phyloP scores from a whole-genome alignment of 2,797 vertebrate genomes.

The Pangasius mekongensis region DNA sequence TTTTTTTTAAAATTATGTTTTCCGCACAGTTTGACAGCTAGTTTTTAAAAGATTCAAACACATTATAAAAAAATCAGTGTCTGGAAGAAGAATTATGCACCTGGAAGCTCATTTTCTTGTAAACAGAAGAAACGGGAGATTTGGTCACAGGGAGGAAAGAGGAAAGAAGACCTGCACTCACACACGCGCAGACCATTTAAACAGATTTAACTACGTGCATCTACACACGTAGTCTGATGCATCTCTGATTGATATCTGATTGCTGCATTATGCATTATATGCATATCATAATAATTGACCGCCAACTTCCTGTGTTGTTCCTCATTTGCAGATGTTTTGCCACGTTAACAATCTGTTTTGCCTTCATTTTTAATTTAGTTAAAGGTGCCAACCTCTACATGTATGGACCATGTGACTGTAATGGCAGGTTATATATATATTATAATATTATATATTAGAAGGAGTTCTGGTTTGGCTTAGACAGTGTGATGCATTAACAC shows the following conservation, averaged over 20 bases:
- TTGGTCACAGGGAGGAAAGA: neutral
- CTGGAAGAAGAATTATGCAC: constrained; percentile 33
- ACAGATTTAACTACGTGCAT: neutral
- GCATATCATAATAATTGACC: constrained; percentile 34
- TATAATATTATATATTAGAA: neutral
- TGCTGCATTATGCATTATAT: neutral
- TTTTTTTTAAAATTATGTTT: constrained; percentile 47
- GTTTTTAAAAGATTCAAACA: constrained; percentile 30
- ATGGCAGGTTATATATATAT: neutral
- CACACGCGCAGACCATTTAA: neutral
- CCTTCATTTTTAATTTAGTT: neutral
- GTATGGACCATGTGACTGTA: neutral
- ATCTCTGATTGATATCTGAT: constrained; percentile 11
- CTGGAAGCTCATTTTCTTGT: constrained; percentile 43
- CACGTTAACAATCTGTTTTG: neutral
- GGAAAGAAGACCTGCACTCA: neutral
- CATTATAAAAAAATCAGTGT: constrained; percentile 48
- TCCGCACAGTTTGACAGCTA: constrained; percentile 55
- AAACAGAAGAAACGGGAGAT: constrained; percentile 45
- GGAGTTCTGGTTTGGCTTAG: neutral
- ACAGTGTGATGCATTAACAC: neutral
- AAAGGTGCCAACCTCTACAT: neutral
- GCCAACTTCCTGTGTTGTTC: neutral
- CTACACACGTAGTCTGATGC: neutral
- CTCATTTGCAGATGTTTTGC: neutral